phyloP scores from a whole-genome alignment of 2,888 invertebrate genomes.

The Cataglyphis cursor region DNA sequence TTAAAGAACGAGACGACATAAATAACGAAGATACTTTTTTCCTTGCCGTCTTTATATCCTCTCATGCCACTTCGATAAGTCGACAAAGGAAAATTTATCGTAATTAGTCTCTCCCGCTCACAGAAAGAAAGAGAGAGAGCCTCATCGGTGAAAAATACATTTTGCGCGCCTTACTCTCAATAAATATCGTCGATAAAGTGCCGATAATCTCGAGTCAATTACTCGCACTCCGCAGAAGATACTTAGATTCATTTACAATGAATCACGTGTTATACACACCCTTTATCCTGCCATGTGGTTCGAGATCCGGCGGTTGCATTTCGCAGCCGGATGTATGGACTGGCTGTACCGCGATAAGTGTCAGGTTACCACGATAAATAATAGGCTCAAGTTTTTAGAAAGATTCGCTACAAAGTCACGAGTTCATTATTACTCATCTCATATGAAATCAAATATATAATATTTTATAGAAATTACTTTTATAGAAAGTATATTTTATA shows the following conservation, averaged over 20 bases:
- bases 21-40: slow-evolving; percentile 22
- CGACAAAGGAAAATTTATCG: slow-evolving; percentile 55
- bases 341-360: slow-evolving; percentile 33
- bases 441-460: slow-evolving; percentile 16
- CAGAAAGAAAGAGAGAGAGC: neutral
- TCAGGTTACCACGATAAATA: slow-evolving; percentile 9
- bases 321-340: slow-evolving; percentile 37
- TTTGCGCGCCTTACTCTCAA: slow-evolving; percentile 37
- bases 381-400: slow-evolving; percentile 1
- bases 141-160: slow-evolving; percentile 15
- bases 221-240: slow-evolving; percentile 29
- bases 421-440: neutral
- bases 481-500: neutral
- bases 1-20: neutral
- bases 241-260: slow-evolving; percentile 56
- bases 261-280: slow-evolving; percentile 45
- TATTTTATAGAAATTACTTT: slow-evolving; percentile 3
- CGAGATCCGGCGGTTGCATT: slow-evolving; percentile 36
- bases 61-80: slow-evolving; percentile 17
- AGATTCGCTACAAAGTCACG: neutral
- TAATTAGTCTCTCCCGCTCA: slow-evolving; percentile 36
- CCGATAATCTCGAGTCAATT: slow-evolving; percentile 55
- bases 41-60: slow-evolving; percentile 1
- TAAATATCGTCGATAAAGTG: slow-evolving; percentile 43
- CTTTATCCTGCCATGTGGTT: slow-evolving; percentile 29